phyloP scores from a whole-genome alignment of 2,797 vertebrate genomes.

The Sciaenops ocellatus region DNA sequence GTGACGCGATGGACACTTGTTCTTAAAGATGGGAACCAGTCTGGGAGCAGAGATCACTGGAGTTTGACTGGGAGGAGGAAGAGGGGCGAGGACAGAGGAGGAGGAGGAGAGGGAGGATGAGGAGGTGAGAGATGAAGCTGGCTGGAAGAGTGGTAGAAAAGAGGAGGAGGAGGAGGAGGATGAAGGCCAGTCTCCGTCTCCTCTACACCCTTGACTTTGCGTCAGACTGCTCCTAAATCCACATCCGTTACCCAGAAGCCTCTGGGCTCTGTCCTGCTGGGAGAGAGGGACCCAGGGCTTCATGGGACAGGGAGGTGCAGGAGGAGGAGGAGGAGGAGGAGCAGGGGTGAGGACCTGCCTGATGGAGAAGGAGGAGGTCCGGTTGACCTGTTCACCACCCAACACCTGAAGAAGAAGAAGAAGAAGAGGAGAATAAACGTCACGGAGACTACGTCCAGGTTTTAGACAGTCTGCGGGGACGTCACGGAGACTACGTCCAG shows the following conservation, averaged over 20 bases:
- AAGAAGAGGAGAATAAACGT: background rate
- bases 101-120: background rate
- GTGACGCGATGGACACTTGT: constrained; percentile 44
- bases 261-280: constrained; percentile 46
- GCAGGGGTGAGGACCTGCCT: constrained; percentile 50
- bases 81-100: background rate
- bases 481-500: too few relatives aligned
- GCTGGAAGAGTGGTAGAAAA: background rate
- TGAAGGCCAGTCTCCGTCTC: background rate
- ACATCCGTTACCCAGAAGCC: constrained; percentile 9
- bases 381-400: constrained; percentile 63
- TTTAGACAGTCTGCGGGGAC: too few relatives aligned
- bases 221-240: background rate
- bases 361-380: constrained; percentile 58
- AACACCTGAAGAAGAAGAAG: constrained; percentile 63
- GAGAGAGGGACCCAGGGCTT: constrained; percentile 10
- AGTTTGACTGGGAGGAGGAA: background rate
- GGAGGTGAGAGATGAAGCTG: background rate
- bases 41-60: constrained; percentile 37
- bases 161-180: constrained; percentile 10
- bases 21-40: constrained; percentile 79
- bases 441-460: too few relatives aligned
- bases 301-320: constrained; percentile 6
- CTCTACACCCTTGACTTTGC: constrained; percentile 9
- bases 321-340: constrained; percentile 32